These are phyloP conservation scores for Caenorhabditis uteleia DNA, from an alignment of 2,888 invertebrate genomes.

Conservation along the genomic window DNA sequence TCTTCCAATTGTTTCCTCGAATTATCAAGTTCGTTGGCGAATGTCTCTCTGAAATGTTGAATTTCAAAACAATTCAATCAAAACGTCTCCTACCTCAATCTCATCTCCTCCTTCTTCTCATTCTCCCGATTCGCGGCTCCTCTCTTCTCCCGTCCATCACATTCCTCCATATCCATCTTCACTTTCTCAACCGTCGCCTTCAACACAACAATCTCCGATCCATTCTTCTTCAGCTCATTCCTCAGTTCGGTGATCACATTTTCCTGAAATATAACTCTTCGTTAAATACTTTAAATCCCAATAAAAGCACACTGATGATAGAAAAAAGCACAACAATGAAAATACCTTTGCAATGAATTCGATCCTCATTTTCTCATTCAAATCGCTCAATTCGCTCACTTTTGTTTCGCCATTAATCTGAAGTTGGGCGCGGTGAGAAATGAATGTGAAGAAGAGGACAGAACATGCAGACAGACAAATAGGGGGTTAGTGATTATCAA, in stretches of 20 bases:
- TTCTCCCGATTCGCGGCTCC: slow-evolving; percentile 25
- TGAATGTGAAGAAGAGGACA: slow-evolving; percentile 2
- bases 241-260: slow-evolving; percentile 40
- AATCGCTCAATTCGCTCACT: slow-evolving; percentile 40
- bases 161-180: slow-evolving; percentile 26
- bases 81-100: slow-evolving; percentile 22
- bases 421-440: no score
- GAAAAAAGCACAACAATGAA: slow-evolving; percentile 4
- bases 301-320: neutral
- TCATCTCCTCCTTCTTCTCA: slow-evolving; percentile 30
- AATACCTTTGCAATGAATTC: slow-evolving; percentile 51
- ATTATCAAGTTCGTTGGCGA: slow-evolving; percentile 31
- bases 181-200: slow-evolving; percentile 26
- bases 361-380: slow-evolving; percentile 51
- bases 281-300: neutral
- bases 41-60: slow-evolving; percentile 28
- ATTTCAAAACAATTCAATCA: neutral
- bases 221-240: slow-evolving; percentile 16
- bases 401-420: slow-evolving; percentile 26
- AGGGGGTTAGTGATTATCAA: neutral
- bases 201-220: slow-evolving; percentile 10
- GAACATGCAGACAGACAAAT: neutral
- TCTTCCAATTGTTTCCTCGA: slow-evolving; percentile 11
- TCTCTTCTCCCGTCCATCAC: slow-evolving; percentile 23
- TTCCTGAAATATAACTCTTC: slow-evolving; percentile 34